phyloP scores from a whole-genome alignment of 2,797 vertebrate species.

The Acropternis orthonyx region DNA sequence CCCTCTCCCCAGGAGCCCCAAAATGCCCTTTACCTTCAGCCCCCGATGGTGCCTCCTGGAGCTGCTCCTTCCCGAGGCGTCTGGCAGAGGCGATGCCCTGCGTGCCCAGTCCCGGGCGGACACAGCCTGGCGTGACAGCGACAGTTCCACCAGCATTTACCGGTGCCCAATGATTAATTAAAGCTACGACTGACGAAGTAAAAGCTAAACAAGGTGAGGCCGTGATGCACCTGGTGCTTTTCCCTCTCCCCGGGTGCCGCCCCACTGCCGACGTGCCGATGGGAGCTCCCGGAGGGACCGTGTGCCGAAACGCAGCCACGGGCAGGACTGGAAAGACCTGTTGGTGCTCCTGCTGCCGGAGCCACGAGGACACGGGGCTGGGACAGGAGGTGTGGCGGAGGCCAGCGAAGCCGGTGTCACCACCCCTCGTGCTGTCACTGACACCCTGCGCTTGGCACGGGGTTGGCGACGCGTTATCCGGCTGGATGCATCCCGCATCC shows the following conservation, averaged over 20 bases:
- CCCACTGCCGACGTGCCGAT: rapidly evolving
- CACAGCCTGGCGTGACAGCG: rapidly evolving
- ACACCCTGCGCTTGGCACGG: rapidly evolving
- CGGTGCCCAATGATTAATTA: rapidly evolving
- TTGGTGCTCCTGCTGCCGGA: not conserved
- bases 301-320: not conserved
- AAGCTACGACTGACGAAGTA: not conserved
- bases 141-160: rapidly evolving
- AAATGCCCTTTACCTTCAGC: not conserved
- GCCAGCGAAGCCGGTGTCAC: not conserved
- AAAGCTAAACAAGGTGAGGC: not conserved
- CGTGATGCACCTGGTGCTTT: not conserved
- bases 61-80: not conserved
- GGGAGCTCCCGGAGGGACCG: not conserved
- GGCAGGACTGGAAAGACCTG: slow-evolving; percentile 29
- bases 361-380: not conserved
- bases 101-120: rapidly evolving
- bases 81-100: not conserved
- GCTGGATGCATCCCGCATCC: not conserved
- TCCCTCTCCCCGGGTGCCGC: not conserved
- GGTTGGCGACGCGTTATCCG: rapidly evolving
- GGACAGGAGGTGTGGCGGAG: not conserved
- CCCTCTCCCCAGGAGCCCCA: rapidly evolving
- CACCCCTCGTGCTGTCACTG: rapidly evolving
- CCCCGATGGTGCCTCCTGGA: rapidly evolving